Base-by-base conservation (phyloP, 1,140 invertebrate genomes). In the Dolichoris vasculosae region DNA sequence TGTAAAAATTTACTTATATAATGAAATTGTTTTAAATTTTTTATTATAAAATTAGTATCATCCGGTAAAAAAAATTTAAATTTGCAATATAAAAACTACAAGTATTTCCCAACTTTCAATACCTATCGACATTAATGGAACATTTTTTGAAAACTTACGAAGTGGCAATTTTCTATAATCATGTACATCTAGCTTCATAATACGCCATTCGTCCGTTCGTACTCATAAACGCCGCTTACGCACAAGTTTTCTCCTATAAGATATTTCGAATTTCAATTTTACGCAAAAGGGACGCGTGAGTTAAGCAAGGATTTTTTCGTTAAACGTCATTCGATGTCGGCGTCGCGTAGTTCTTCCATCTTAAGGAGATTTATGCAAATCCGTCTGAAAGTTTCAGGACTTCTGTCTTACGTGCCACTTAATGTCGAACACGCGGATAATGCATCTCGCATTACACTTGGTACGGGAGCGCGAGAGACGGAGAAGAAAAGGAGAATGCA, bases 351-450 rank as follows among this genome's bases (percentile, higher is more conserved):
- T 13, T 35, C 35, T 79, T 38, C 38, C 7, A 43, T 0, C 63
- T 67, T 80, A 30, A 71, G 40, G 46, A 84, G 82, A 78, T 84
- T 84, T 73, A 80, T 84, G 83, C 76, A 85, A 85, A 80, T 85
- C 64, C 48, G 26, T 6, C 43, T 48, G 63, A 73, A 85, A 73
- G 64, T 84, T 79, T 84, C 77, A 80, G 67, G 51, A 85, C 84
- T 81, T 76, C 84, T 75, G 78, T 81, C 78, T 81, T 85, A 81
- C 78, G 78, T 55, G 84, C 30, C 78, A 82, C 69, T 85, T 81
- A 85, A 85, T 85, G 84, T 81, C 78, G 83, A 75, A 78, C 78
- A 40, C 38, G 78, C 84, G 78, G 84, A 26, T 81, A 81, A 85
- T 85, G 83, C 77, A 69, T 51, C 67, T 84, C 20, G 67, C 67